phyloP scores from a whole-genome alignment of 2,113 vertebrate species.

The Heloderma charlesbogerti region DNA sequence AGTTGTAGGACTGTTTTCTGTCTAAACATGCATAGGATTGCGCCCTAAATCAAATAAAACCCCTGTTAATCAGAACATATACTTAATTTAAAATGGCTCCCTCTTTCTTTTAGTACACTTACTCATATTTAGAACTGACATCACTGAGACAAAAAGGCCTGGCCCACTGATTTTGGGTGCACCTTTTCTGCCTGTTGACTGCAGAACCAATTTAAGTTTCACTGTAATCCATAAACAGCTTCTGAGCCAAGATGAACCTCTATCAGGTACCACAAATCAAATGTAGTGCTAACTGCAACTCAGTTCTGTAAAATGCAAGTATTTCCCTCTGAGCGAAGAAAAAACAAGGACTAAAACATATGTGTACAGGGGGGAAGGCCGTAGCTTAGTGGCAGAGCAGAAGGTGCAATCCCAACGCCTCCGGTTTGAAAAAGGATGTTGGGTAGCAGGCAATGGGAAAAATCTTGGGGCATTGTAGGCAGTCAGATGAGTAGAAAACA shows the following conservation, averaged over 20 bases:
- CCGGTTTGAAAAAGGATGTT: too few species aligned
- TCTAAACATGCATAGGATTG: too few species aligned
- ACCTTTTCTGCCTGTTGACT: background rate
- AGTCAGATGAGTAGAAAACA: too few species aligned
- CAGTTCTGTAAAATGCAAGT: background rate
- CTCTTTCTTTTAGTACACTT: background rate
- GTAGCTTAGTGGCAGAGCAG: background rate
- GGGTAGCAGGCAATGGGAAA: too few species aligned
- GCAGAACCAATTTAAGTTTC: background rate
- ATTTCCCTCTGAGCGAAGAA: background rate
- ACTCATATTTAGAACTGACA: background rate
- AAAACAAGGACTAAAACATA: background rate
- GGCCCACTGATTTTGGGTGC: fast-evolving
- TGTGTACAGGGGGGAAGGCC: background rate
- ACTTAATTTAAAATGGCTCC: background rate
- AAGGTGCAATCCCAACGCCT: too few species aligned
- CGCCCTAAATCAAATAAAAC: too few species aligned
- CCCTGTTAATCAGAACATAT: background rate
- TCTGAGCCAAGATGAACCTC: background rate
- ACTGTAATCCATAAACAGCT: background rate
- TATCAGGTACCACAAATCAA: background rate
- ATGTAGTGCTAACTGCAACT: background rate
- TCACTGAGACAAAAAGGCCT: background rate
- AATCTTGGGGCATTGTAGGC: too few species aligned
- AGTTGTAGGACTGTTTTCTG: too few species aligned